Evolutionary conservation across 37 sponge, comb jelly and placozoan species (phyloP), one percentile per base, ranked within the genome.

Genomic region (Cladorhizidae sp.): DNA sequence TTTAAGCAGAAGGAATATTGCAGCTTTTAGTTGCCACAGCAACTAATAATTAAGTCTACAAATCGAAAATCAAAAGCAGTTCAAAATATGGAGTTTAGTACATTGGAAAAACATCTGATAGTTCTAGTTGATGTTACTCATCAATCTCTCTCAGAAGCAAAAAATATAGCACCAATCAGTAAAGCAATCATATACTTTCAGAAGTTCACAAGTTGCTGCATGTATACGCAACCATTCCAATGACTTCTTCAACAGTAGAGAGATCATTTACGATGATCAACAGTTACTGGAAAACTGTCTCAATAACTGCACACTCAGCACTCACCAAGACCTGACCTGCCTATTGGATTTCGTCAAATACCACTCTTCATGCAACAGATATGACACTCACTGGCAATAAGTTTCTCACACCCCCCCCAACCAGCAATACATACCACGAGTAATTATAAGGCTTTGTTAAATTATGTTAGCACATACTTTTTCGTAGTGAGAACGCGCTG

Each of bases 161-260:
- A 52, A 52, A 52, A 52, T 18, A 15, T 52, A 52, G 15, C 54
- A 52, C 11, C 15, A 52, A 15, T 52, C 54, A 11, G 54, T 18
- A 9, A 26, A 35, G 64, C 49, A 71, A 79, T n/a, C 51, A 35
- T 25, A 79, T 74, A 70, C 40, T 88, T 21, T 61, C 59, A 26
- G 73, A 88, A 59, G 75, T 88, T 1, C 23, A 39, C 38, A 43
- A 36, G 39, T 31, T 88, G 36, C 40, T 88, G 29, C 35, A 38
- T 37, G 33, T 88, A 29, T 67, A 51, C 55, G 68, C 72, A 1
- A 89, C 85, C n/a, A 73, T 89, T 25, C 90, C 86, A 28, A 62
- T 85, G 18, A 80, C 86, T 21, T 72, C 86, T 29, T 73, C 86
- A 29, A 74, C 80, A 31, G 76, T 83, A 49, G 83, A 88, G 55